These are phyloP conservation scores for Candoia aspera DNA, from an alignment of 2,113 vertebrate species.

Conservation along the genomic window DNA sequence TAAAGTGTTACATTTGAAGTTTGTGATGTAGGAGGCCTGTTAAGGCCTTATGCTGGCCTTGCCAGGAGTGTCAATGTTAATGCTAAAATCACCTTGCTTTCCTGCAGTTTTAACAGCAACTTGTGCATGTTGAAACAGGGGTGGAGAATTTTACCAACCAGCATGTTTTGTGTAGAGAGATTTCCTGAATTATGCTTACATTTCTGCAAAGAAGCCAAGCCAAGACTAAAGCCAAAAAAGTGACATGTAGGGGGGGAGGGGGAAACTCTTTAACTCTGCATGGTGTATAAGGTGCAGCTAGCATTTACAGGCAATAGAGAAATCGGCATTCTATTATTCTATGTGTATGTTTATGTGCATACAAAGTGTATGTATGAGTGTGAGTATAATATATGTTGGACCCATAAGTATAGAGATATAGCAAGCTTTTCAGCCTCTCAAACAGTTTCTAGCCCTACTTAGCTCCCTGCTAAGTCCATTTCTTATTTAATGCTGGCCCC, in stretches of 20 bases:
- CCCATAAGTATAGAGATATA: not conserved
- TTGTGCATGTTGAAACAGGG: constrained; percentile 40
- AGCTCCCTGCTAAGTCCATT: constrained; percentile 53
- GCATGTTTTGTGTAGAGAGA: constrained; percentile 18
- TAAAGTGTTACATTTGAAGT: not conserved
- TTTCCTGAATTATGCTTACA: constrained; percentile 19
- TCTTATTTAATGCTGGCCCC: constrained; percentile 45
- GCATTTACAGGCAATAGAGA: not conserved
- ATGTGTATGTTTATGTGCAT: not conserved
- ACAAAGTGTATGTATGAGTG: not conserved
- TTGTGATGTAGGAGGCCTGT: accelerated
- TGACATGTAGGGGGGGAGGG: not conserved
- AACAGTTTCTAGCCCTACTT: constrained; percentile 26
- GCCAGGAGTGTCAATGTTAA: constrained; percentile 25
- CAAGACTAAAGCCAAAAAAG: not conserved
- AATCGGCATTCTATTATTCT: not conserved
- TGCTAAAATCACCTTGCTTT: constrained; percentile 31
- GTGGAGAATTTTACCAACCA: not conserved
- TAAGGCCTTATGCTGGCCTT: accelerated
- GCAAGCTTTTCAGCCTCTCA: not conserved
- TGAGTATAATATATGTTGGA: not conserved
- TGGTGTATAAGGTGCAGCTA: not conserved
- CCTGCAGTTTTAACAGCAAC: constrained; percentile 5
- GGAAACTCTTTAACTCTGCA: not conserved
- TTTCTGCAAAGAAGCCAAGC: constrained; percentile 19